Evolutionary conservation across 1,140 invertebrate genomes (phyloP), one percentile per base, ranked within the genome.

Genomic region (Ceratina japonica): DNA sequence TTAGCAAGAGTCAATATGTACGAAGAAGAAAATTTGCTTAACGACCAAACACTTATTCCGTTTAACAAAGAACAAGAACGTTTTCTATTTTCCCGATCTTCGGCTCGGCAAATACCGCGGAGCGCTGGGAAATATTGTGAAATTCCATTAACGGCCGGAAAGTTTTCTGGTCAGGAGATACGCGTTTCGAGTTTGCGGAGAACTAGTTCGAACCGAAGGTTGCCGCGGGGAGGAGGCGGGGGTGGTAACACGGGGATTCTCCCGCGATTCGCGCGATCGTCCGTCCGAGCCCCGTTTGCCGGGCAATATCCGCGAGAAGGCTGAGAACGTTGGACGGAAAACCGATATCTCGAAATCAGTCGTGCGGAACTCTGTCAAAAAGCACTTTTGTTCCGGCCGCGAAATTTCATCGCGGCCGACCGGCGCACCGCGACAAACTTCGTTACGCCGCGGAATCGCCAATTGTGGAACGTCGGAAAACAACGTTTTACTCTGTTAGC

Each of bases 311-410:
- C 75, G 79, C 27, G 37, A 44, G 37, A 44, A 44, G 37, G 3
- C 37, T 7, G 37, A 44, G 37, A 44, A 44, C 37, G 37, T 44
- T 44, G 37, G 37, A 44, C 5, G 37, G 37, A 18, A 37, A 71
- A 61, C 20, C 37, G 70, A 61, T 72, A 44, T 59, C 70, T 49
- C 2, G 70, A 24, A 49, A 61, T 72, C 70, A 16, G 20, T 24
- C 27, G 22, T 3, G n/a, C 7, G 24, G 24, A 59, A 71, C 69
- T 71, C 12, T 22, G 69, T 59, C 69, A n/a, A 72, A 44, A 72
- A 27, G 20, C 20, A 49, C 56, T 72, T 22, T 58, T 37, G 54
- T 71, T 44, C 69, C 0, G 5, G 37, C 54, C 3, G 44, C 3
- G 54, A 37, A 71, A 71, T 71, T 71, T 71, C 54, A 59, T 71